Base-by-base conservation (phyloP, 2,797 vertebrate species). In the Poeciliopsis turneri region DNA sequence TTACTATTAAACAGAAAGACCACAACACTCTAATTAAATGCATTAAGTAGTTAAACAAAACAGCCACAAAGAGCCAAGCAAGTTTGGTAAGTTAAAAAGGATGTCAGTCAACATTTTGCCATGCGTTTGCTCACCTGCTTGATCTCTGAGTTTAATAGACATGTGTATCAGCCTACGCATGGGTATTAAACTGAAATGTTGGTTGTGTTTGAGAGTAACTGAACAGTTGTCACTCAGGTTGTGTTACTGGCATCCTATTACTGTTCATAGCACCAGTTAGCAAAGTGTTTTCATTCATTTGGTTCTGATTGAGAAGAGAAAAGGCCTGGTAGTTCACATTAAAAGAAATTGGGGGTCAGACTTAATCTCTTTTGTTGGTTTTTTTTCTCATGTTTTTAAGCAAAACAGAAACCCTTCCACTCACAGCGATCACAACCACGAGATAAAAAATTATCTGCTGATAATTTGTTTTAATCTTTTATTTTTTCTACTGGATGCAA, bases 291-390 rank as follows among this genome's bases (percentile, higher is more conserved):
- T 85, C 80, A 86, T 82, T 88, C 82, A 80, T 92, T 89, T 94
- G 95, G 95, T 96, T 96, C 95, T 96, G 95, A 96, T 92, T 96
- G 96, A 96, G 95, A 96, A 96, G 95, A 96, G 96, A 96, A 96
- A 96, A 92, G 88, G 82, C 87, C 88, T 74, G 81, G 86, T 87
- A 85, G 89, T 91, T 90, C 85, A 88, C 84, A 83, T 88, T 80
- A 84, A 83, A 64, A 61, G n/a, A 33, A 78, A 77, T 85, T 82
- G 80, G 79, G 84, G 90, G 84, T 88, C 79, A 79, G 43, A 76
- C 72, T 72, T 74, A 79, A 84, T 57, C 49, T 66, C 72, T 79
- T 82, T 73, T 68, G 39, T 76, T 78, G 39, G 7, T 28, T 81
- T 81, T 78, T 70, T 33, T 33, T 18, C 28, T 61, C 53, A 76